phyloP scores from a whole-genome alignment of 2,888 invertebrate genomes.

The Parnassius apollo region DNA sequence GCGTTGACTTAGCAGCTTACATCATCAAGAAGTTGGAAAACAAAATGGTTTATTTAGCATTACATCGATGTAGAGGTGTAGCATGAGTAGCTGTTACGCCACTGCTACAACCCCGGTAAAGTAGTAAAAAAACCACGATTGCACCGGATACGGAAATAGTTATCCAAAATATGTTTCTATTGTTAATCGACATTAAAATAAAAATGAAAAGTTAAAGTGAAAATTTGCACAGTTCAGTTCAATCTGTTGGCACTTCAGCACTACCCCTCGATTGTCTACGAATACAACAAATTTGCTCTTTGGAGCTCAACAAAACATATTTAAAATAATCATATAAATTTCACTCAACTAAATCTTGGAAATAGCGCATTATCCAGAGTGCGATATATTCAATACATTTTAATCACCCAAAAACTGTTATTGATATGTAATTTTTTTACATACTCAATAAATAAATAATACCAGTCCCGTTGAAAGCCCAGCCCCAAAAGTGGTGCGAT shows the following conservation, averaged over 20 bases:
- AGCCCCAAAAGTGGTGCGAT: constrained; percentile 37
- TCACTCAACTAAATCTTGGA: constrained; percentile 40
- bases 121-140: too few relatives aligned
- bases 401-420: constrained; percentile 44
- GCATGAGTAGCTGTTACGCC: too few relatives aligned
- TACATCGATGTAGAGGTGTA: too few relatives aligned
- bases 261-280: constrained; percentile 55
- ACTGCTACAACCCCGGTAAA: too few relatives aligned
- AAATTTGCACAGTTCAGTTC: constrained; percentile 72
- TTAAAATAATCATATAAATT: constrained; percentile 42
- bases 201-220: constrained; percentile 64
- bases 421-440: constrained; percentile 59
- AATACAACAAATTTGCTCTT: constrained; percentile 48
- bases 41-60: too few relatives aligned
- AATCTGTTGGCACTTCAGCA: constrained; percentile 50
- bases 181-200: constrained; percentile 69
- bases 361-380: constrained; percentile 46
- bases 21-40: too few relatives aligned
- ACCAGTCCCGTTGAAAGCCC: constrained; percentile 60
- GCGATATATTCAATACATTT: constrained; percentile 50
- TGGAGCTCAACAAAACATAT: constrained; percentile 19
- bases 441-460: constrained; percentile 46
- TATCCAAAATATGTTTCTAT: constrained; percentile 59
- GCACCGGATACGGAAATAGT: too few relatives aligned
- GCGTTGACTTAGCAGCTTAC: too few relatives aligned